These are phyloP conservation scores for Discoglossus pictus DNA, from an alignment of 2,797 vertebrate genomes.

Conservation along the genomic window DNA sequence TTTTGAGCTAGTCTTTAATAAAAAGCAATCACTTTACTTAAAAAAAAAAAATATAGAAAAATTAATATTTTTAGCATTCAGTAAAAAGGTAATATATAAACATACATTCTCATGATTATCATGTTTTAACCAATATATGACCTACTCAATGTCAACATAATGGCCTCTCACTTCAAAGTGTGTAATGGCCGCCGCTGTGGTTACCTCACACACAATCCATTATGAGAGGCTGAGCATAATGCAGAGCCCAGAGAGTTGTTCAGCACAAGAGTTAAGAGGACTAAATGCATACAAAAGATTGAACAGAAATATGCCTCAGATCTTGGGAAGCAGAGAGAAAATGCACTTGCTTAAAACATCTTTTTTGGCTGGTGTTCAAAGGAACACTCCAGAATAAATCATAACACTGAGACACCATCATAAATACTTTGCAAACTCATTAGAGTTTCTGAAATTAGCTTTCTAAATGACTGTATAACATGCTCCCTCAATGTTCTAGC, in stretches of 20 bases:
- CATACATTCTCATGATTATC: too few species aligned
- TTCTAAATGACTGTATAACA: slow-evolving; percentile 42
- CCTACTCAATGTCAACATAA: slow-evolving; percentile 24
- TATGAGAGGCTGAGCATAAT: slow-evolving; percentile 22
- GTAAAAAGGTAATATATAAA: too few species aligned
- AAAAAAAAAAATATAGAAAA: too few species aligned
- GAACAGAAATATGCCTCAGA: slow-evolving; percentile 34
- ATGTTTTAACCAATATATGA: too few species aligned
- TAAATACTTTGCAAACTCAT: slow-evolving; percentile 50
- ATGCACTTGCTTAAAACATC: slow-evolving; percentile 36
- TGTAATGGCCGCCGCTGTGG: background rate
- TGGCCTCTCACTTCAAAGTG: background rate
- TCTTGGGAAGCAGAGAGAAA: slow-evolving; percentile 33
- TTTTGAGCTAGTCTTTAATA: too few species aligned
- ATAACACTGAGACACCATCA: slow-evolving; percentile 44
- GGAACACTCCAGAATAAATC: slow-evolving; percentile 48
- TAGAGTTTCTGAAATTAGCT: slow-evolving; percentile 48
- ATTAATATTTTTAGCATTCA: too few species aligned
- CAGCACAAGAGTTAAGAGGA: slow-evolving; percentile 15
- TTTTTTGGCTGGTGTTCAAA: slow-evolving; percentile 45
- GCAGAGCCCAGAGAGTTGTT: slow-evolving; percentile 21
- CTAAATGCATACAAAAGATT: slow-evolving; percentile 33
- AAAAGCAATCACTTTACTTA: too few species aligned
- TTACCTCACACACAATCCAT: slow-evolving; percentile 34
- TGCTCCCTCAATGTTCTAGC: slow-evolving; percentile 39